Evolutionary conservation across 2,113 vertebrate genomes (phyloP).

Genomic region (Peromyscus leucopus): DNA sequence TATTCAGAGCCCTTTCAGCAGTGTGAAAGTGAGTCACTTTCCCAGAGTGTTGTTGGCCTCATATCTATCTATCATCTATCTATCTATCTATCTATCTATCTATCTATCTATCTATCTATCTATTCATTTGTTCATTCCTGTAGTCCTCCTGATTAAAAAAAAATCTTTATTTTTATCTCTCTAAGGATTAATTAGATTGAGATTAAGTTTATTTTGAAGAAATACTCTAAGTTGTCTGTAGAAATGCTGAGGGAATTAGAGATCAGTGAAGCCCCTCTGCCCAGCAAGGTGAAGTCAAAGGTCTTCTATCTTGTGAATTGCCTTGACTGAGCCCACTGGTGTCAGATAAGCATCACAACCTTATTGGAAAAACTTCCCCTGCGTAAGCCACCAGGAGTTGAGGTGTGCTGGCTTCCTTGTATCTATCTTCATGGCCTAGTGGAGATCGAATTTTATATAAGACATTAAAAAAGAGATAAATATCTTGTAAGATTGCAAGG

Average conservation of each 20-base stretch:
- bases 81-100: neutral
- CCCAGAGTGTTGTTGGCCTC: neutral
- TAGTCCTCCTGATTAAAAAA: neutral
- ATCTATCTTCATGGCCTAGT: neutral
- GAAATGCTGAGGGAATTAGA: neutral
- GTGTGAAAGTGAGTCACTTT: neutral
- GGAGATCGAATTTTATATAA: neutral
- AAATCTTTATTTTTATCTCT: neutral
- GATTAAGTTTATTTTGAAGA: constrained; percentile 13
- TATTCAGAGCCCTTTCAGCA: neutral
- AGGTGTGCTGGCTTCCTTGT: neutral
- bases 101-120: neutral
- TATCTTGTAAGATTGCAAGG: neutral
- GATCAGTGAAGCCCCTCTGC: neutral
- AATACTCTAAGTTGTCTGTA: neutral
- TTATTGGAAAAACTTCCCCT: neutral
- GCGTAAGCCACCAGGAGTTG: neutral
- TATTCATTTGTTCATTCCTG: neutral
- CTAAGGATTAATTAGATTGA: constrained; percentile 29
- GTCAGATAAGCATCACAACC: neutral
- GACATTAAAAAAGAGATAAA: neutral
- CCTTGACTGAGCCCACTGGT: neutral
- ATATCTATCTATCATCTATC: too few relatives aligned
- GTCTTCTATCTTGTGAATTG: neutral
- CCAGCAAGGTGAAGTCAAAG: neutral